Conservation (phyloP, 2,797 vertebrate genomes). For the Cossypha caffra region DNA sequence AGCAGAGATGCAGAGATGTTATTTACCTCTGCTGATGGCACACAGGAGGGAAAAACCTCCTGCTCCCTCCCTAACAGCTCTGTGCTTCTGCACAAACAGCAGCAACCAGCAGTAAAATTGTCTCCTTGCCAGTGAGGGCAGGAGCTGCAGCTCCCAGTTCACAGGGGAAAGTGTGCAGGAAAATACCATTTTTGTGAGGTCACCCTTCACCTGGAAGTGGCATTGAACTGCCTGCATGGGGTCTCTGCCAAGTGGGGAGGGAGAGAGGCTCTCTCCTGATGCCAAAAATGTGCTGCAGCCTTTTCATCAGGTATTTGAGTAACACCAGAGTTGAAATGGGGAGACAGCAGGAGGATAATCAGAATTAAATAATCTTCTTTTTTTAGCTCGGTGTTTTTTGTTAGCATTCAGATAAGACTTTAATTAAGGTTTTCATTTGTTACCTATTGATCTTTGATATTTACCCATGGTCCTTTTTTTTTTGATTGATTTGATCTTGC, state of each 20-base stretch:
- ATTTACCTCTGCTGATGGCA: background rate
- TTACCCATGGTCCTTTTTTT: background rate
- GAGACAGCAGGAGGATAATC: background rate
- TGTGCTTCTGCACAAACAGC: background rate
- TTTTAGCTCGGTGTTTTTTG: background rate
- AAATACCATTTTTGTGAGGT: background rate
- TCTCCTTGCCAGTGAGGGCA: background rate
- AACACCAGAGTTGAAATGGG: rapidly evolving
- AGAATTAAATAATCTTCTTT: background rate
- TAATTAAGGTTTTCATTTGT: background rate
- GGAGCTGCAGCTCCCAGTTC: background rate
- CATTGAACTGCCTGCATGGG: background rate
- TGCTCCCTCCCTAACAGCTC: background rate
- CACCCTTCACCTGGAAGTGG: background rate
- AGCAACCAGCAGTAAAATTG: background rate
- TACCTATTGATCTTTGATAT: slow-evolving; percentile 3
- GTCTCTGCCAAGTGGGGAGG: background rate
- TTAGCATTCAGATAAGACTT: slow-evolving; percentile 10
- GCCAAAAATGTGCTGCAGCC: background rate
- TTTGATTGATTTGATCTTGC: background rate
- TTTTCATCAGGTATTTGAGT: background rate
- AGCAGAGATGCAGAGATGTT: background rate
- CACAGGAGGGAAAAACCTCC: background rate
- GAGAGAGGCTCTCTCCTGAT: background rate
- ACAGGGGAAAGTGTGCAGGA: background rate